phyloP scores from a whole-genome alignment of 2,888 invertebrate genomes.

The Leptura quadrifasciata region DNA sequence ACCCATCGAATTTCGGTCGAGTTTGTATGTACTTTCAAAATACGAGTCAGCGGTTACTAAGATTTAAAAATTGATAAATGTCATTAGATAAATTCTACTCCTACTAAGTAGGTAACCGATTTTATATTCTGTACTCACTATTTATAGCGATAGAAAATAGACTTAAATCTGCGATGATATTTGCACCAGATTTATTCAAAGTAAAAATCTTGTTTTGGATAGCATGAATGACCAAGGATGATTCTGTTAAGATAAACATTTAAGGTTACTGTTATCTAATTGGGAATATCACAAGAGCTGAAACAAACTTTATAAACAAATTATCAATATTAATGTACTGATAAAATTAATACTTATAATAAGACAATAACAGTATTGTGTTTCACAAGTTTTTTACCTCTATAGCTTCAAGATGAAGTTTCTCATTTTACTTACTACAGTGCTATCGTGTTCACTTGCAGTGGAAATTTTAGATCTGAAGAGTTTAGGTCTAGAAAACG shows the following conservation, averaged over 20 bases:
- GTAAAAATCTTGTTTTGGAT: too few relatives aligned
- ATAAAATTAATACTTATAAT: conserved; percentile 4
- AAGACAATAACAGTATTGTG: not conserved
- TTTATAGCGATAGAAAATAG: too few relatives aligned
- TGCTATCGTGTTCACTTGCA: not conserved
- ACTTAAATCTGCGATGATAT: too few relatives aligned
- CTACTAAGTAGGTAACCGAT: too few relatives aligned
- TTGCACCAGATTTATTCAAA: too few relatives aligned
- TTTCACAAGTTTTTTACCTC: not conserved
- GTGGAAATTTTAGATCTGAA: not conserved
- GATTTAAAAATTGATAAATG: too few relatives aligned
- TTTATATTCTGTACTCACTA: too few relatives aligned
- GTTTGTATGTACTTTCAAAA: too few relatives aligned
- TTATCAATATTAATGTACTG: conserved; percentile 2
- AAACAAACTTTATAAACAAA: conserved; percentile 35
- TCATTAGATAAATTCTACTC: too few relatives aligned
- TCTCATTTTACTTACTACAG: not conserved
- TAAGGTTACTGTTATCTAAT: not conserved
- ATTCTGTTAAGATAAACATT: not conserved
- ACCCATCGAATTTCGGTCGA: too few relatives aligned
- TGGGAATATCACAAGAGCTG: not conserved
- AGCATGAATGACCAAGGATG: not conserved
- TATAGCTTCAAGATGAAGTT: not conserved
- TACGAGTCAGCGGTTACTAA: too few relatives aligned
- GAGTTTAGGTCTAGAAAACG: not conserved